Conservation (phyloP, 30 jellyfish, hydroid and myxozoan species). For the Mastigias papua region DNA sequence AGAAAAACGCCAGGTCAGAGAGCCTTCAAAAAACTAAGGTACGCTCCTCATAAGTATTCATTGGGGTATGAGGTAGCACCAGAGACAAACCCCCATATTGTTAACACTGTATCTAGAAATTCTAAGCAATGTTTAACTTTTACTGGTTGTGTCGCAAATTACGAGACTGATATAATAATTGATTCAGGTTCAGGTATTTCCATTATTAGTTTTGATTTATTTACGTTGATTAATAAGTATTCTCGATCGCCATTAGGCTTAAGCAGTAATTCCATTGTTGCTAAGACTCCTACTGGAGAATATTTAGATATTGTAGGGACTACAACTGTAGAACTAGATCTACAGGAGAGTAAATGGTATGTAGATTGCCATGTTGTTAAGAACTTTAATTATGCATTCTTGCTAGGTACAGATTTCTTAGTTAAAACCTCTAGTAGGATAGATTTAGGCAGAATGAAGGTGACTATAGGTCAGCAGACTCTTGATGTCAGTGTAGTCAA, state of each 20-base stretch:
- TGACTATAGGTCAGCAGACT: conserved; percentile 16
- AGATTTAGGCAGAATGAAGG: conserved; percentile 16
- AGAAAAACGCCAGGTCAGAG: background rate
- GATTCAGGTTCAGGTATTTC: conserved; percentile 62
- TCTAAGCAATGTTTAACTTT: conserved; percentile 41
- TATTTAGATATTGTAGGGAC: conserved; percentile 48
- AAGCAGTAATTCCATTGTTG: background rate
- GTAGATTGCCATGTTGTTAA: conserved; percentile 42
- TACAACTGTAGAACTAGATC: conserved; percentile 33
- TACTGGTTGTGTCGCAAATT: conserved; percentile 37
- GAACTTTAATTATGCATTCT: conserved; percentile 17
- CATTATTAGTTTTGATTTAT: conserved; percentile 28
- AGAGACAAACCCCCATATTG: conserved; percentile 16
- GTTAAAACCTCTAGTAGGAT: background rate
- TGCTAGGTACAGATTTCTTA: conserved; percentile 47
- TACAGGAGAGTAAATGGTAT: conserved; percentile 27
- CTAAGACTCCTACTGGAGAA: conserved; percentile 48
- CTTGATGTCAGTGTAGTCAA: conserved; percentile 30
- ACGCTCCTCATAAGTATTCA: conserved; percentile 24
- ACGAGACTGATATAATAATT: conserved; percentile 31
- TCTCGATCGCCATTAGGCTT: conserved; percentile 29
- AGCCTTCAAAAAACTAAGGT: background rate
- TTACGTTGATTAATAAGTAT: conserved; percentile 36
- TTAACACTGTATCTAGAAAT: background rate
- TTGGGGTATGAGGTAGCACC: conserved; percentile 31